phyloP scores from a whole-genome alignment of 2,113 vertebrate species.

The Callipepla squamata region DNA sequence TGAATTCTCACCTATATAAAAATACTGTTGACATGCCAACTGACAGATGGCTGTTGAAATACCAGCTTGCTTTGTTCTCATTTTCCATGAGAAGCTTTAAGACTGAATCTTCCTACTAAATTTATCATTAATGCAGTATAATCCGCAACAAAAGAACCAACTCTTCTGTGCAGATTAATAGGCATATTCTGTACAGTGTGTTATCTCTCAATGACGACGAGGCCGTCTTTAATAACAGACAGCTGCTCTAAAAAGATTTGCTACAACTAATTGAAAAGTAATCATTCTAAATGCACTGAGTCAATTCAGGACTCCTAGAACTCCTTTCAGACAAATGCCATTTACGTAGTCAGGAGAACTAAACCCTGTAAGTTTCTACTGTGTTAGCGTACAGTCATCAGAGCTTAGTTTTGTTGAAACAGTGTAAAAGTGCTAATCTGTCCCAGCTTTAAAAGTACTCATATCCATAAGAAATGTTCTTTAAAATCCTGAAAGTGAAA shows the following conservation, averaged over 20 bases:
- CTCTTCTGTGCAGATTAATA: constrained; percentile 19
- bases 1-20: constrained; percentile 57
- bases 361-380: not conserved
- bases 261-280: not conserved
- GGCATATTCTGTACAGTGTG: not conserved
- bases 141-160: constrained; percentile 33
- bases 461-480: not conserved
- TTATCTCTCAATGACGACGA: not conserved
- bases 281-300: not conserved
- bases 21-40: constrained; percentile 32
- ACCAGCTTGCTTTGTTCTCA: constrained; percentile 50
- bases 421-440: not conserved
- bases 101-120: constrained; percentile 36
- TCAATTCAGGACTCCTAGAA: not conserved
- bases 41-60: constrained; percentile 56
- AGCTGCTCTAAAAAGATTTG: not conserved
- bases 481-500: not conserved
- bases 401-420: not conserved
- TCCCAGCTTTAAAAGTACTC: not conserved
- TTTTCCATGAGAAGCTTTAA: constrained; percentile 49
- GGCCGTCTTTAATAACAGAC: not conserved
- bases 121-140: constrained; percentile 27
- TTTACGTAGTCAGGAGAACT: not conserved
- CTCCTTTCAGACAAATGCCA: not conserved
- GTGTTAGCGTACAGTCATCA: not conserved